Evolutionary conservation across 2,797 vertebrate genomes (phyloP).

Genomic region (Onychomys torridus): DNA sequence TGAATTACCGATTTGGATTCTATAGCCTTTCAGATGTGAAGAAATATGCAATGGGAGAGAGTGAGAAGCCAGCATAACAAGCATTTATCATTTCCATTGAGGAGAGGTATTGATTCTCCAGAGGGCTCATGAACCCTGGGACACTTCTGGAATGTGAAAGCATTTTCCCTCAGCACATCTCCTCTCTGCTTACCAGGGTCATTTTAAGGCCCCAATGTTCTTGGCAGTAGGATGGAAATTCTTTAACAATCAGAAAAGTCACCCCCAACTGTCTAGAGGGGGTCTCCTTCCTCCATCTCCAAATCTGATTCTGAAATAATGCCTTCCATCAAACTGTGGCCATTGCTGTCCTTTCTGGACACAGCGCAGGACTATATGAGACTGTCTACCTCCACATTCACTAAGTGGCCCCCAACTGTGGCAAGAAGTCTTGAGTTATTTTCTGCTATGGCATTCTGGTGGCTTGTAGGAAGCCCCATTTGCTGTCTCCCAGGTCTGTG

Average conservation of each 20-base stretch:
- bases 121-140: neutral
- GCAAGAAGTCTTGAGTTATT: neutral
- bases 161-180: neutral
- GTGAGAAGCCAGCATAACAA: slow-evolving; percentile 4
- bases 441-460: neutral
- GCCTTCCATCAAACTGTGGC: neutral
- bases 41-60: slow-evolving; percentile 50
- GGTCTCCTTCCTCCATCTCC: neutral
- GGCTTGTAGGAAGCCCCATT: neutral
- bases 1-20: slow-evolving; percentile 49
- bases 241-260: neutral
- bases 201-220: neutral
- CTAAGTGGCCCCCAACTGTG: neutral
- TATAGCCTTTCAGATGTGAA: slow-evolving; percentile 36
- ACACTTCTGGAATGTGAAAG: neutral
- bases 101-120: slow-evolving; percentile 45
- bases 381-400: neutral
- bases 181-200: neutral
- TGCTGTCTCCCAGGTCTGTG: neutral
- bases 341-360: neutral
- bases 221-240: neutral
- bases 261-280: neutral
- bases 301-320: neutral
- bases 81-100: slow-evolving; percentile 50
- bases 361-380: neutral